Base-by-base conservation (phyloP, 2,113 vertebrate genomes). In the Pluvianellus socialis region DNA sequence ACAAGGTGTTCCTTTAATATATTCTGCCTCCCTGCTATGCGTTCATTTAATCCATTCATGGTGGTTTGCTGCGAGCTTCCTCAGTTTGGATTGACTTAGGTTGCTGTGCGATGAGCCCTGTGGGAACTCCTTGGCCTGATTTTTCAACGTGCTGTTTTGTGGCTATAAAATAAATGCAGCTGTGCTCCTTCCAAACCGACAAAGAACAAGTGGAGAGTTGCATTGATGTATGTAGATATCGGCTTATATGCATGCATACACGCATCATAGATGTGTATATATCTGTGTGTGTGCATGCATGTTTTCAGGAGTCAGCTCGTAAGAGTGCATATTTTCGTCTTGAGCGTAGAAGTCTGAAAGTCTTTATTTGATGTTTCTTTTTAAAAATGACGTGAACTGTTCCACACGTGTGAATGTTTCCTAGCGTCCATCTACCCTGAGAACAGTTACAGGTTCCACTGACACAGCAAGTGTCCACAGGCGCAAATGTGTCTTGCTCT, bases 161-260 rank as follows among this genome's bases (percentile, higher is more conserved):
- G 96, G 82, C 84, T 93, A 30, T 84, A 94, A 68, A 91, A 17
- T 89, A 89, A 92, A 89, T 95, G n/a, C 92, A 94, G 62, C 91
- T 92, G 84, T 92, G 86, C 89, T 95, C 62, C 87, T 45, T 89
- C 52, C 61, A 94, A 18, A 19, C 32, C 72, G 86, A 50, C 82
- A 91, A 27, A 94, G 88, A 53, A 5, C 17, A 18, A 4, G 22
- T 68, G 82, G 86, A 88, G 72, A 88, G 72, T 66, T 75, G 66
- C 53, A 6, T 2, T 89, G 80, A 24, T 3, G 7, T 33, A 61
- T 10, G 74, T 44, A 56, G 79, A 33, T 4, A 8, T 4, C 40
- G 70, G 35, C 72, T 9, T 7, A 2, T 22, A 1, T 28, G 2
- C 67, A 6, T 23, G 49, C 45, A 44, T 32, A 24, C 21, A 2